Evolutionary conservation across 2,113 vertebrate species (phyloP).

Genomic region (Panthera leo): DNA sequence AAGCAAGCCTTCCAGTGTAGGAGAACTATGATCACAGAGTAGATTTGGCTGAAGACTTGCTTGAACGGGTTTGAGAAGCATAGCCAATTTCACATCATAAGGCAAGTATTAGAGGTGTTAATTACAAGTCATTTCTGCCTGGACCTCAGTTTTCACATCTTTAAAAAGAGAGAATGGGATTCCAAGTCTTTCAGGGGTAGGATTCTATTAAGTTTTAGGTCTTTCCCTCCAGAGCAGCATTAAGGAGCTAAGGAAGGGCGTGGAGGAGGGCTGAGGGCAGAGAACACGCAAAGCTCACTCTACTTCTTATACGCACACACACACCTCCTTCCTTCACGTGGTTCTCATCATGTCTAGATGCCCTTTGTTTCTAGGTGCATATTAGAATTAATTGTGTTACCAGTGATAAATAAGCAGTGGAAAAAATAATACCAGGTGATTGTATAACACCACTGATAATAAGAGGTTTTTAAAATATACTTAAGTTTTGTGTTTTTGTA

Average conservation of each 20-base stretch:
- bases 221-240: neutral
- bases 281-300: neutral
- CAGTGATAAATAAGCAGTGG: neutral
- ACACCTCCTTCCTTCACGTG: neutral
- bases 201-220: neutral
- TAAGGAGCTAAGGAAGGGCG: neutral
- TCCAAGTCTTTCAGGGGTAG: neutral
- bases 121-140: neutral
- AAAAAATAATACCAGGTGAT: neutral
- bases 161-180: neutral
- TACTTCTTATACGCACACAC: neutral
- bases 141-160: neutral
- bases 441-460: neutral
- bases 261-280: neutral
- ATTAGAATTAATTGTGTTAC: neutral
- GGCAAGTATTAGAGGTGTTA: neutral
- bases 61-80: neutral
- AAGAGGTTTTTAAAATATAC: neutral
- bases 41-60: neutral
- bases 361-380: neutral
- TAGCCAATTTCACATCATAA: neutral
- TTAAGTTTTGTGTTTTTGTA: neutral
- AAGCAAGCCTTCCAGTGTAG: neutral
- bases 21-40: neutral
- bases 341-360: neutral